phyloP scores from a whole-genome alignment of 2,888 invertebrate genomes.

The Acheta domesticus region DNA sequence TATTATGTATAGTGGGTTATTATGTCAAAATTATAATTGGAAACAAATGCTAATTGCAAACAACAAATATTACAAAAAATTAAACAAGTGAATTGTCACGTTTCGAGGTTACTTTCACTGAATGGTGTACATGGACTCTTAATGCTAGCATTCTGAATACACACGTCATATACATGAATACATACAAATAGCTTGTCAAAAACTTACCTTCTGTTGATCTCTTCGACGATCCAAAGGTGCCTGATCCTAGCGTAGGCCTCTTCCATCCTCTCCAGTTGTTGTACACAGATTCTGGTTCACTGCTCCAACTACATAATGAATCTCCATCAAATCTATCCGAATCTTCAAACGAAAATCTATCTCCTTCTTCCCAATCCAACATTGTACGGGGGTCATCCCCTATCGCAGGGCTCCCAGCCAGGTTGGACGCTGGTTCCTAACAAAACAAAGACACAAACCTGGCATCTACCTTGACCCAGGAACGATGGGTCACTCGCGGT shows the following conservation, averaged over 20 bases:
- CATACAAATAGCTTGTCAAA: constrained; percentile 19
- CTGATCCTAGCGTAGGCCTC: constrained; percentile 59
- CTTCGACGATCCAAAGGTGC: constrained; percentile 47
- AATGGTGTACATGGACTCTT: constrained; percentile 18
- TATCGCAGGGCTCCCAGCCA: constrained; percentile 36
- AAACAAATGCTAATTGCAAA: too few relatives aligned
- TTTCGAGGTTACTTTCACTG: constrained; percentile 23
- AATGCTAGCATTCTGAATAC: neutral
- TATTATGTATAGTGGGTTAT: too few relatives aligned
- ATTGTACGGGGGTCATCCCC: constrained; percentile 46
- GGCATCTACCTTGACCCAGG: constrained; percentile 36
- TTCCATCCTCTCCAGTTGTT: constrained; percentile 99
- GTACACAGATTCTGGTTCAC: constrained; percentile 92
- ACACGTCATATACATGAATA: constrained; percentile 29
- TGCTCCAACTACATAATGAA: constrained; percentile 96
- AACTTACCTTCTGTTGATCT: constrained; percentile 53
- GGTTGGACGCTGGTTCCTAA: constrained; percentile 35
- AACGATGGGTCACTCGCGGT: constrained; percentile 35
- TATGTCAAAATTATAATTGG: too few relatives aligned
- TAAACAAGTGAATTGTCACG: too few relatives aligned
- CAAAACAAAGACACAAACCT: constrained; percentile 34
- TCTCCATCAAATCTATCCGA: constrained; percentile 98
- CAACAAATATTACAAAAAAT: too few relatives aligned
- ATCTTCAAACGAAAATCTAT: constrained; percentile 92
- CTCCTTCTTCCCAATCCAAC: constrained; percentile 84